phyloP scores from a whole-genome alignment of 2,113 vertebrate species.

The Mormoops blainvillei region DNA sequence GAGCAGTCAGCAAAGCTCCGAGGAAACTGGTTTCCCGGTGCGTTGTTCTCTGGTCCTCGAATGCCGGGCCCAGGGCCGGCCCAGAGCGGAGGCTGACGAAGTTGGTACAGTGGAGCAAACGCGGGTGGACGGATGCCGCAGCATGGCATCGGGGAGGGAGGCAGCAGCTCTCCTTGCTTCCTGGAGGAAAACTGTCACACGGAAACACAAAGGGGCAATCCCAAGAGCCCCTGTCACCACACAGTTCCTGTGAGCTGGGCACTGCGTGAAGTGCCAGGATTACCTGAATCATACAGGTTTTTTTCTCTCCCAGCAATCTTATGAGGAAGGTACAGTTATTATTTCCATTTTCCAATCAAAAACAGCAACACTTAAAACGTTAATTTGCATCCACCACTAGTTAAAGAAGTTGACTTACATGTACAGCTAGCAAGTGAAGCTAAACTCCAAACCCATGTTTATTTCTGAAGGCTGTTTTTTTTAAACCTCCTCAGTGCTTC shows the following conservation, averaged over 20 bases:
- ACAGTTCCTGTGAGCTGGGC: rapidly evolving
- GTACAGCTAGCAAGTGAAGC: not conserved
- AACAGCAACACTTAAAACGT: not conserved
- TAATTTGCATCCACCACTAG: not conserved
- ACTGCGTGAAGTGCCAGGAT: not conserved
- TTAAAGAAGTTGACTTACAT: not conserved
- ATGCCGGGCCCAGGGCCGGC: not conserved
- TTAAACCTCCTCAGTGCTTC: not conserved
- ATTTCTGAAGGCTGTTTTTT: not conserved
- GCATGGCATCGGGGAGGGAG: not conserved
- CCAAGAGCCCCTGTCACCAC: not conserved
- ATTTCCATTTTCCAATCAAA: not conserved
- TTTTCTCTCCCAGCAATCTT: not conserved
- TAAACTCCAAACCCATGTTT: not conserved
- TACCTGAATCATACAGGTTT: rapidly evolving
- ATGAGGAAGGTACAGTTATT: rapidly evolving
- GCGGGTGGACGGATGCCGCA: not conserved
- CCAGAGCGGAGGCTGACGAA: not conserved
- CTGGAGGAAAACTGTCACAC: not conserved
- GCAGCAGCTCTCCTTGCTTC: too few relatives aligned
- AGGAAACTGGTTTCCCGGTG: not conserved
- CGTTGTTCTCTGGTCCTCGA: not conserved
- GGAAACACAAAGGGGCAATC: not conserved
- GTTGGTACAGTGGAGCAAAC: not conserved
- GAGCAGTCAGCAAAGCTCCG: not conserved